Conservation (phyloP, 2,888 invertebrate species). For the Phengaris alcon region DNA sequence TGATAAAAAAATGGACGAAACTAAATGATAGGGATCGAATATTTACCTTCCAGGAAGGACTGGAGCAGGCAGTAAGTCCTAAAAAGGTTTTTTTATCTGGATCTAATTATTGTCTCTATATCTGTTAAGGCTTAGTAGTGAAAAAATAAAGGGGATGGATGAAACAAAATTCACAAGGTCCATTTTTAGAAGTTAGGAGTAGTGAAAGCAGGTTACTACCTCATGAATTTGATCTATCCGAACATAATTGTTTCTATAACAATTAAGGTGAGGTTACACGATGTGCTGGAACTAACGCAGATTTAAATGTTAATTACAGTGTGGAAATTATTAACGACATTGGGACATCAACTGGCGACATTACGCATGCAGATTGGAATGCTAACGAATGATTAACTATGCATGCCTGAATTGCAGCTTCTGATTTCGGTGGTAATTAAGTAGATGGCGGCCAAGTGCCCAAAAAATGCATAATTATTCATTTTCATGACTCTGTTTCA, state of each 20-base stretch:
- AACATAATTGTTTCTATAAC: background rate
- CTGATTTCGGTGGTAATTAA: constrained; percentile 40
- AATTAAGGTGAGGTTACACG: constrained; percentile 20
- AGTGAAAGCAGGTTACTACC: background rate
- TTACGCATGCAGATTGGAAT: constrained; percentile 77
- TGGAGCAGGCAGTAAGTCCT: no score
- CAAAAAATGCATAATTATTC: constrained; percentile 30
- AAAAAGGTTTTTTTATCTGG: no score
- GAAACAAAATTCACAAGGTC: no score
- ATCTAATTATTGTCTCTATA: no score
- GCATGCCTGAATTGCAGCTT: constrained; percentile 53
- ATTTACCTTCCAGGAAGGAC: no score
- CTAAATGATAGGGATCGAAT: no score
- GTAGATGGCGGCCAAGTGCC: constrained; percentile 27
- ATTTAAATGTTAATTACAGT: constrained; percentile 76
- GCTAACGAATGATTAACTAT: constrained; percentile 76
- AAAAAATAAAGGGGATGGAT: no score
- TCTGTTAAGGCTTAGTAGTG: no score
- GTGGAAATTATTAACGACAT: constrained; percentile 77
- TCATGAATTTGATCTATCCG: background rate
- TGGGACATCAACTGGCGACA: constrained; percentile 57
- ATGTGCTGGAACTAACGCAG: constrained; percentile 36
- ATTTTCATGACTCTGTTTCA: constrained; percentile 21
- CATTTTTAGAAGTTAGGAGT: no score
- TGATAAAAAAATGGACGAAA: no score